Conservation (phyloP, 2,888 invertebrate genomes). For the Drosophila kokeensis region DNA sequence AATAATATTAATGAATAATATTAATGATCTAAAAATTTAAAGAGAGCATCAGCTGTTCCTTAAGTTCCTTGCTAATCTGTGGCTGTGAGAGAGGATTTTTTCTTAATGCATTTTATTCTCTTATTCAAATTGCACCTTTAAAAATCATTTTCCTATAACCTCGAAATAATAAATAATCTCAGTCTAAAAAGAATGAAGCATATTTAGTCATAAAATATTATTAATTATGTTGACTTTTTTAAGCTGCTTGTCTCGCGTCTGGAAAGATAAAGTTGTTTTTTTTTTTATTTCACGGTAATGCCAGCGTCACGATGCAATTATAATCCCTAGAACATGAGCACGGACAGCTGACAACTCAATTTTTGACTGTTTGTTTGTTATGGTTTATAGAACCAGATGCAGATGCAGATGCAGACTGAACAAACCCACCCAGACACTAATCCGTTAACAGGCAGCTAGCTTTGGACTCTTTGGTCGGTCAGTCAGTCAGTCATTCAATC, state of each 20-base stretch:
- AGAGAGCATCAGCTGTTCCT: neutral
- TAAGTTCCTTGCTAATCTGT: neutral
- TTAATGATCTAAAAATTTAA: too few relatives aligned
- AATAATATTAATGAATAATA: too few relatives aligned
- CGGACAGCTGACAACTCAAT: conserved; percentile 54
- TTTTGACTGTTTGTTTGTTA: conserved; percentile 52
- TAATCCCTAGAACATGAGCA: conserved; percentile 44
- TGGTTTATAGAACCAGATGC: conserved; percentile 19
- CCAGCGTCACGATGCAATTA: conserved; percentile 31
- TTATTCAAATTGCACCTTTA: neutral
- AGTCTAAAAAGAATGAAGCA: neutral
- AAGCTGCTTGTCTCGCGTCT: neutral
- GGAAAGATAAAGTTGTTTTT: neutral
- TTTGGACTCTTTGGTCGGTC: conserved; percentile 1
- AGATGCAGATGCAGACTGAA: conserved; percentile 34
- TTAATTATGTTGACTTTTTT: conserved; percentile 11
- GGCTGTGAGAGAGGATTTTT: neutral
- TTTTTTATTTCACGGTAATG: conserved; percentile 1
- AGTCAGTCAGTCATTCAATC: conserved; percentile 38
- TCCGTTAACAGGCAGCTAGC: conserved; percentile 61
- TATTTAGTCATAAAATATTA: conserved; percentile 1
- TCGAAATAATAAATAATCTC: neutral
- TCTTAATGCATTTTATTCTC: neutral
- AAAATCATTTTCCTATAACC: neutral
- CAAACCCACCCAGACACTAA: conserved; percentile 50